Conservation (phyloP, 2,888 invertebrate species). For the Cryptus viduatorius region DNA sequence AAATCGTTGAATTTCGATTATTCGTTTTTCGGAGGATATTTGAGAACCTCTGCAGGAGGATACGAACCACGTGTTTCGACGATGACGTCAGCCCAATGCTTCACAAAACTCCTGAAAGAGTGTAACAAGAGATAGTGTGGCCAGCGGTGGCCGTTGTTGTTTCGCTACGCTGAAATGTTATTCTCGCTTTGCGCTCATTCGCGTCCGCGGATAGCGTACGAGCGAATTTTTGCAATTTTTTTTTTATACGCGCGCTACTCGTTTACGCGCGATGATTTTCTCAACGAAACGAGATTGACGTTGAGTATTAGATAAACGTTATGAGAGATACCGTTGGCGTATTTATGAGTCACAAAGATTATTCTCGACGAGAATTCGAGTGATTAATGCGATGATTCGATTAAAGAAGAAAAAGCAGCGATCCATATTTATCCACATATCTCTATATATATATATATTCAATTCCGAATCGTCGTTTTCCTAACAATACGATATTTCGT, state of each 20-base stretch:
- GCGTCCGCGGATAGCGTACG: neutral
- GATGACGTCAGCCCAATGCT: conserved; percentile 71
- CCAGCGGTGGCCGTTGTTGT: conserved; percentile 13
- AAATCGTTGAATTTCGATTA: neutral
- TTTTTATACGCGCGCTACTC: neutral
- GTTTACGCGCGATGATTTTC: neutral
- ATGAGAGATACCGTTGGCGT: neutral
- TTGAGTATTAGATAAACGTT: conserved; percentile 4
- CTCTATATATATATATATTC: no score
- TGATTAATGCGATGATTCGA: neutral
- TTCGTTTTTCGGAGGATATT: conserved; percentile 26
- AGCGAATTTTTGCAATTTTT: neutral
- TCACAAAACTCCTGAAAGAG: conserved; percentile 62
- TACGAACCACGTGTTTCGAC: conserved; percentile 73
- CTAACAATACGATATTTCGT: no score
- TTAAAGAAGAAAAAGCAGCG: neutral
- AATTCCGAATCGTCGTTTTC: no score
- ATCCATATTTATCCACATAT: no score
- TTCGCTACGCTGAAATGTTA: neutral
- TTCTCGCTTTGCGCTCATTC: neutral
- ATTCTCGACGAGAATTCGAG: no score
- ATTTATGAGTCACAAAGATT: neutral
- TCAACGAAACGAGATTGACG: conserved; percentile 2
- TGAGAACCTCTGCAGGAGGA: conserved; percentile 73
- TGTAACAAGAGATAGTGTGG: conserved; percentile 36